phyloP scores from a whole-genome alignment of 2,888 invertebrate genomes.

The Pimpla rufipes region DNA sequence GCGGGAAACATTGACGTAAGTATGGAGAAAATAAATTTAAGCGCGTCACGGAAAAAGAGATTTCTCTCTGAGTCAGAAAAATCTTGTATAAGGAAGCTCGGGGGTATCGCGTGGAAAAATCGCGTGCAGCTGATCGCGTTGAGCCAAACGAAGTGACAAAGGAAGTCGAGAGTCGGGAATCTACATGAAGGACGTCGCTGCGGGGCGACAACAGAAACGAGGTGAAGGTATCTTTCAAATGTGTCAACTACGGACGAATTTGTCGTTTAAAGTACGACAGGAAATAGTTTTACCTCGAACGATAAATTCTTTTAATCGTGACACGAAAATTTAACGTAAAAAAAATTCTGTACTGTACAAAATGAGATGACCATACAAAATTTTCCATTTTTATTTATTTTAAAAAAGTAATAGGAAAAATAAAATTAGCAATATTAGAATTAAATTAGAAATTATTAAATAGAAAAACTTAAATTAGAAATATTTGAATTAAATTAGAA shows the following conservation, averaged over 20 bases:
- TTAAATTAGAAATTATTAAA: no score
- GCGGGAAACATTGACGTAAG: constrained; percentile 26
- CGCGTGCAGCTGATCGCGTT: background rate
- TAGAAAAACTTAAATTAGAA: no score
- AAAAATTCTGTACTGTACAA: background rate
- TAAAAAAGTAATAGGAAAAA: no score
- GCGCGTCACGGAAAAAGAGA: background rate
- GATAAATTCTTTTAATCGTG: background rate
- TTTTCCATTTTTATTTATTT: no score
- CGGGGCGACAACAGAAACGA: background rate
- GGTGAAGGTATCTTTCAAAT: background rate
- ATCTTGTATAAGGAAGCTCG: background rate
- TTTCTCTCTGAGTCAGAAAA: background rate
- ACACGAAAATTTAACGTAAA: background rate
- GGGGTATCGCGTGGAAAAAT: background rate
- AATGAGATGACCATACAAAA: no score
- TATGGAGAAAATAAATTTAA: constrained; percentile 4
- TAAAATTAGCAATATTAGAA: no score
- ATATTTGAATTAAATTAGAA: no score
- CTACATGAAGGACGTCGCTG: background rate
- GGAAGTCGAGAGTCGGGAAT: background rate
- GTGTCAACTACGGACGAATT: background rate
- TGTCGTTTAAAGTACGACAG: background rate
- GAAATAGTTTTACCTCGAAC: background rate
- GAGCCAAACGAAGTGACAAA: background rate